Percentiles rank a stretch among this genome's conserved stretches.
phyloP scores from a whole-genome alignment of 2,797 vertebrate genomes.

The Notolabrus celidotus region DNA sequence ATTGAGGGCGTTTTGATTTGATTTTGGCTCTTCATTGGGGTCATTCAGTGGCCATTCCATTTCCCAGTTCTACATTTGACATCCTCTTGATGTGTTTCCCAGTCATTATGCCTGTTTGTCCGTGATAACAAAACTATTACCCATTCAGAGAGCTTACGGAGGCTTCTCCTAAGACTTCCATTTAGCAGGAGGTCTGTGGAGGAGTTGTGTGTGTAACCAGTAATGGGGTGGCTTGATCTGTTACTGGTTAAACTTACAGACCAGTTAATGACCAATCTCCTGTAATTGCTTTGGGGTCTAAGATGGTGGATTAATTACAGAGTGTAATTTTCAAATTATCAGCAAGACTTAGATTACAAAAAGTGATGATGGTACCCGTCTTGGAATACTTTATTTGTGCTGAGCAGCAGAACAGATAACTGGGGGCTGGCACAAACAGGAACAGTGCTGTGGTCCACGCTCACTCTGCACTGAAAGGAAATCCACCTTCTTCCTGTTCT shows the following conservation, averaged over 20 bases:
- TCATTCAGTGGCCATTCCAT: conserved; percentile 67
- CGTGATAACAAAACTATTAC: conserved; percentile 77
- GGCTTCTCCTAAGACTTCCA: conserved; percentile 58
- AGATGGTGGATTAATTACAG: conserved; percentile 71
- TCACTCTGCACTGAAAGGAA: conserved; percentile 25
- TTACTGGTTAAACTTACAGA: conserved; percentile 55
- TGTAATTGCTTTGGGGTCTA: conserved; percentile 72
- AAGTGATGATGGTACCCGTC: conserved; percentile 29
- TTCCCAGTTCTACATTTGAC: conserved; percentile 71
- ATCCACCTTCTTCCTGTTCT: conserved; percentile 54
- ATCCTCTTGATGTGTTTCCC: conserved; percentile 70
- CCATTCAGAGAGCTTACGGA: conserved; percentile 60
- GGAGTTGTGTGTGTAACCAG: conserved; percentile 54
- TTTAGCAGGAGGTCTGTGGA: conserved; percentile 51
- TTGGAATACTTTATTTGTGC: conserved; percentile 57
- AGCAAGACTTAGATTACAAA: conserved; percentile 45
- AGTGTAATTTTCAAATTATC: conserved; percentile 74
- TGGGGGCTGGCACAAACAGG: conserved; percentile 44
- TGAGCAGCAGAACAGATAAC: conserved; percentile 44
- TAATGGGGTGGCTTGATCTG: conserved; percentile 68
- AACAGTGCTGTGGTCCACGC: conserved; percentile 25
- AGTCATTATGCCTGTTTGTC: conserved; percentile 75
- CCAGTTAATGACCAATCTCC: conserved; percentile 64
- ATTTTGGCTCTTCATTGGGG: conserved; percentile 62
- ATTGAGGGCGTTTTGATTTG: conserved; percentile 60